Evolutionary conservation across 1,140 invertebrate species (phyloP), one percentile per base, ranked within the genome.

Genomic region (Diabrotica virgifera): DNA sequence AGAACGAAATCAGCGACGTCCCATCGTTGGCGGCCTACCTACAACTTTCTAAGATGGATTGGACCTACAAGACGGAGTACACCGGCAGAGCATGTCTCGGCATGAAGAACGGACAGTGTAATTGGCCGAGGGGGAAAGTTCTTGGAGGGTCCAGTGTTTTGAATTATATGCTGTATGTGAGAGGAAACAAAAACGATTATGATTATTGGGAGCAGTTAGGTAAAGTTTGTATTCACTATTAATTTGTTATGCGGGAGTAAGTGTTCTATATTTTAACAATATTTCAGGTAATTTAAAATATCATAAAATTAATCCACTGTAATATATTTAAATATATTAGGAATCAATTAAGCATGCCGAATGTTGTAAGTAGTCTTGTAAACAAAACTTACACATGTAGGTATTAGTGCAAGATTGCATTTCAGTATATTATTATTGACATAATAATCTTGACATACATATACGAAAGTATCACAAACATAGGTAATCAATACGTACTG

Each of bases 141-240:
- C 80, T 95, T 0, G 96, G 95, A 2, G 96, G 96, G 0, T 94
- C 92, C 0, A 93, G 90, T 53, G 92, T 94, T 0, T 81, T 98
- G 0, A 98, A 98, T 77, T 97, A 96, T 71, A 97, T 98, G 96
- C 85, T 97, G 0, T 98, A 98, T 77, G 93, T 96, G 0, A 81
- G 95, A 67, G 96, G 90, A 54, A 91, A 89, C 79, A 84, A 81
- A 68, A 80, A 85, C 38, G 96, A 98, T 75, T 98, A 95, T 74
- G 92, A 98, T 74, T 81, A 89, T 36, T 98, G 96, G 96, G 91
- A 93, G 64, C 83, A 86, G 9, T 72, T 89, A 35, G 96, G 95
- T 73, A 65, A 66, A 60, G 58, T 24, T 24, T 24, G 4, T 24
- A 24, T 24, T 24, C 1, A 6, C 35, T 12, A 11, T n/a, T 63